These are phyloP conservation scores for Xestia ashworthii DNA, from an alignment of 2,888 invertebrate species.

Conservation along the genomic window DNA sequence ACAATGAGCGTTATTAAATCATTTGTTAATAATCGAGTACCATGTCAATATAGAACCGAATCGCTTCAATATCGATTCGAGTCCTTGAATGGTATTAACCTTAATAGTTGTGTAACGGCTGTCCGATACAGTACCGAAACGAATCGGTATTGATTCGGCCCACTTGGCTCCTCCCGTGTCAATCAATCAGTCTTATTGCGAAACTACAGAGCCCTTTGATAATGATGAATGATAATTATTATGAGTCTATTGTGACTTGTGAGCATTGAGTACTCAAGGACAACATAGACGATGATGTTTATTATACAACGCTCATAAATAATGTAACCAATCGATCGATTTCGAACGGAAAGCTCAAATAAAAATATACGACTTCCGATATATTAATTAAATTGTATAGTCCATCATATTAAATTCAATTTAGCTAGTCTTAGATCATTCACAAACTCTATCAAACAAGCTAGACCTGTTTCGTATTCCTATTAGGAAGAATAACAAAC, in stretches of 20 bases:
- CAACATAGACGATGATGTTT: slow-evolving; percentile 68
- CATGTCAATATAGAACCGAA: slow-evolving; percentile 75
- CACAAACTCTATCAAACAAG: slow-evolving; percentile 25
- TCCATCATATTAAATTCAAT: slow-evolving; percentile 47
- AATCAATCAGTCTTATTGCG: slow-evolving; percentile 78
- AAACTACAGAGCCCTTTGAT: slow-evolving; percentile 77
- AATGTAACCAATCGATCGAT: slow-evolving; percentile 37
- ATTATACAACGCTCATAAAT: slow-evolving; percentile 37
- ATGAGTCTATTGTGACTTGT: slow-evolving; percentile 76
- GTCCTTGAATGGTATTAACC: slow-evolving; percentile 87
- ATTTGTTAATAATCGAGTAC: slow-evolving; percentile 78
- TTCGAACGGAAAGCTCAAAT: slow-evolving; percentile 22
- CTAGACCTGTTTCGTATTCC: slow-evolving; percentile 39
- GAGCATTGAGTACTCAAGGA: slow-evolving; percentile 66
- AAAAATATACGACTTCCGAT: slow-evolving; percentile 49
- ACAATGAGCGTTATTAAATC: slow-evolving; percentile 79
- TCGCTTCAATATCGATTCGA: slow-evolving; percentile 75
- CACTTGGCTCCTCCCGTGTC: slow-evolving; percentile 78
- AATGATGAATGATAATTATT: slow-evolving; percentile 79
- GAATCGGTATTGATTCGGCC: slow-evolving; percentile 81
- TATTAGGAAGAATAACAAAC: slow-evolving; percentile 44
- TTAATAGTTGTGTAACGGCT: slow-evolving; percentile 78
- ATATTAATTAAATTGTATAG: slow-evolving; percentile 37
- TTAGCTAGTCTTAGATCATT: slow-evolving; percentile 7
- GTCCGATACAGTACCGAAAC: slow-evolving; percentile 80